These are phyloP conservation scores for Chlorops oryzae DNA, from an alignment of 1,140 invertebrate genomes.

Conservation along the genomic window DNA sequence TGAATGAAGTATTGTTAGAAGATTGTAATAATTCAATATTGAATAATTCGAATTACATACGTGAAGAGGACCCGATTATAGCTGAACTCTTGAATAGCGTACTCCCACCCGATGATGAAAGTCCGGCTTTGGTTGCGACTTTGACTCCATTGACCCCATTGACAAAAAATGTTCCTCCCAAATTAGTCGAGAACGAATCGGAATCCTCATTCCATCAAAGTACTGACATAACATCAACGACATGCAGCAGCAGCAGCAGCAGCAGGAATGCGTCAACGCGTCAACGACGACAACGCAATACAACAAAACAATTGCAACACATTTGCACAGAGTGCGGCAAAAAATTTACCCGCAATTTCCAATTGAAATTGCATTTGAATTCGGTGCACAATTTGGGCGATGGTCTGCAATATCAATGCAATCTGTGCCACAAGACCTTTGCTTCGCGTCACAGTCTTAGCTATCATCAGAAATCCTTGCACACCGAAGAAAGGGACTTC, in stretches of 20 bases:
- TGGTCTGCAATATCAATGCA: slow-evolving; percentile 31
- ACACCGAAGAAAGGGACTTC: slow-evolving; percentile 49
- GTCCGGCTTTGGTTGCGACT: too few relatives aligned
- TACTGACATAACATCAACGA: too few relatives aligned
- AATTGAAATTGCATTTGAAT: slow-evolving; percentile 36
- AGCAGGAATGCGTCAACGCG: background rate
- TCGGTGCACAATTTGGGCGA: slow-evolving; percentile 35
- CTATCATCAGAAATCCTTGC: slow-evolving; percentile 39
- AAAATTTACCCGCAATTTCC: slow-evolving; percentile 42
- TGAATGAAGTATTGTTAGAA: too few relatives aligned
- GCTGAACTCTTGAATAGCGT: too few relatives aligned
- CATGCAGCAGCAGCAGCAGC: slow-evolving; percentile 17
- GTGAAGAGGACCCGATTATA: too few relatives aligned
- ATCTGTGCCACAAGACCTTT: slow-evolving; percentile 33
- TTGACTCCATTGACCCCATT: too few relatives aligned
- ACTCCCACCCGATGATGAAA: too few relatives aligned
- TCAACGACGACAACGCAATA: background rate
- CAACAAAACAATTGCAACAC: slow-evolving; percentile 18
- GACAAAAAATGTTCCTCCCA: too few relatives aligned
- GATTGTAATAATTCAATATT: too few relatives aligned
- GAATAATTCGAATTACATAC: too few relatives aligned
- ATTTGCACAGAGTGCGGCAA: slow-evolving; percentile 35
- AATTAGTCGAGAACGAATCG: too few relatives aligned
- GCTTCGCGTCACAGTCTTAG: slow-evolving; percentile 38
- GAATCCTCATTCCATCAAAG: too few relatives aligned